phyloP scores from a whole-genome alignment of 2,888 invertebrate species.

The Dynastes hyllus region DNA sequence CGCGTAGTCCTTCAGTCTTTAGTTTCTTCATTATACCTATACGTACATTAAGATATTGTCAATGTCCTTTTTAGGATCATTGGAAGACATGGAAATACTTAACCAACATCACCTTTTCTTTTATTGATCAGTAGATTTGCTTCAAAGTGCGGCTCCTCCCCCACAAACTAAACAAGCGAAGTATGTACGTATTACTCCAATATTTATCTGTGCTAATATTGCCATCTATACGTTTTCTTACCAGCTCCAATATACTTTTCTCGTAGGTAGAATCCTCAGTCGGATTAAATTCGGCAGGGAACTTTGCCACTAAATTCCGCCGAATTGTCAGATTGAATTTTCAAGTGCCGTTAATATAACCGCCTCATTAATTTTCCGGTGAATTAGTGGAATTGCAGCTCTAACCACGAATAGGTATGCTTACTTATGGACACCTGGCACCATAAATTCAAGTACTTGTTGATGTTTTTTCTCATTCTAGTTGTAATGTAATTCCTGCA shows the following conservation, averaged over 20 bases:
- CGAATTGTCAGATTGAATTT: slow-evolving; percentile 48
- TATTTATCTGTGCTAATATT: background rate
- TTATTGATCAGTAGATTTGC: too few species aligned
- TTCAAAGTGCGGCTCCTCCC: too few species aligned
- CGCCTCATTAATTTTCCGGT: slow-evolving; percentile 57
- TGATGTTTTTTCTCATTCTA: too few species aligned
- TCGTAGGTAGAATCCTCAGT: background rate
- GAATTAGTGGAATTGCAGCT: slow-evolving; percentile 60
- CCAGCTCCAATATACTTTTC: background rate
- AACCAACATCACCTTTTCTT: too few species aligned
- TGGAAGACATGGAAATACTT: too few species aligned
- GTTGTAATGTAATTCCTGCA: too few species aligned
- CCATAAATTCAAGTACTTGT: background rate
- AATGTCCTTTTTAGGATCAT: too few species aligned
- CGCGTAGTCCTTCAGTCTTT: too few species aligned
- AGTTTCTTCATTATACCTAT: too few species aligned
- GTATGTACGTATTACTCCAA: background rate
- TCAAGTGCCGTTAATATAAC: slow-evolving; percentile 59
- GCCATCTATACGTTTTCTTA: too few species aligned
- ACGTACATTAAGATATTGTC: too few species aligned
- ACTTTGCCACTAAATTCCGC: slow-evolving; percentile 40
- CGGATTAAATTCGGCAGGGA: slow-evolving; percentile 36
- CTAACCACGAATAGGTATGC: slow-evolving; percentile 8
- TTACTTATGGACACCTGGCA: background rate
- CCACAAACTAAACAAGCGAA: background rate